phyloP scores from a whole-genome alignment of 2,797 vertebrate species.

The Pachyuromys duprasi region DNA sequence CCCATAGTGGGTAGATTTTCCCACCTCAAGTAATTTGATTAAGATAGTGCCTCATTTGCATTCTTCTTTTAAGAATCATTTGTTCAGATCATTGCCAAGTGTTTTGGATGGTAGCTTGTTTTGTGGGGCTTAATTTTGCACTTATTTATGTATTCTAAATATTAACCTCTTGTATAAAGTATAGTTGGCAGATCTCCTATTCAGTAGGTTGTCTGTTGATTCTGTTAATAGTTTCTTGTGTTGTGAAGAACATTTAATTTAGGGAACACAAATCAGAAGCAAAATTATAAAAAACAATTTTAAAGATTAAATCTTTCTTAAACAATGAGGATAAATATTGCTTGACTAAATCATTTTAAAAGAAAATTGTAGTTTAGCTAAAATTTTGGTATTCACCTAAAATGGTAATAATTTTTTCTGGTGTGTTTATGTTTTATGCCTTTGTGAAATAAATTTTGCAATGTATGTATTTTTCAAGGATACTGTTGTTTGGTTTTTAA shows the following conservation, averaged over 20 bases:
- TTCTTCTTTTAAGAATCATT: background rate
- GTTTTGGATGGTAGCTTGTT: background rate
- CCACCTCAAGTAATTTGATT: background rate
- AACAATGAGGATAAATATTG: background rate
- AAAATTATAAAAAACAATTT: conserved; percentile 25
- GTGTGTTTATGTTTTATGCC: background rate
- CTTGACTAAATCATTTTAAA: background rate
- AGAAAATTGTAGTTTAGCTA: background rate
- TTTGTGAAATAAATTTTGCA: background rate
- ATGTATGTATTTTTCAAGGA: background rate
- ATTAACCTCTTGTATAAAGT: background rate
- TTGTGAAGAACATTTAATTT: background rate
- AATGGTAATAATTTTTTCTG: conserved; percentile 8
- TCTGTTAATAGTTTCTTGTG: background rate
- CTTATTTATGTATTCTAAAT: background rate
- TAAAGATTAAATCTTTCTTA: conserved; percentile 31
- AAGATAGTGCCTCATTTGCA: background rate
- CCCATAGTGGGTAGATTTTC: background rate
- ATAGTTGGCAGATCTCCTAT: background rate
- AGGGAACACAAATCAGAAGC: background rate
- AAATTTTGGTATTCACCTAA: conserved; percentile 13
- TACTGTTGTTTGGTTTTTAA: background rate
- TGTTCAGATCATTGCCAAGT: background rate
- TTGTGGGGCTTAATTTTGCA: background rate
- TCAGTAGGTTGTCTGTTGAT: background rate